Percentiles rank a stretch among this genome's conserved stretches.
Evolutionary conservation across 2,797 vertebrate genomes (phyloP).

Genomic region (Coccyzus lansbergi): DNA sequence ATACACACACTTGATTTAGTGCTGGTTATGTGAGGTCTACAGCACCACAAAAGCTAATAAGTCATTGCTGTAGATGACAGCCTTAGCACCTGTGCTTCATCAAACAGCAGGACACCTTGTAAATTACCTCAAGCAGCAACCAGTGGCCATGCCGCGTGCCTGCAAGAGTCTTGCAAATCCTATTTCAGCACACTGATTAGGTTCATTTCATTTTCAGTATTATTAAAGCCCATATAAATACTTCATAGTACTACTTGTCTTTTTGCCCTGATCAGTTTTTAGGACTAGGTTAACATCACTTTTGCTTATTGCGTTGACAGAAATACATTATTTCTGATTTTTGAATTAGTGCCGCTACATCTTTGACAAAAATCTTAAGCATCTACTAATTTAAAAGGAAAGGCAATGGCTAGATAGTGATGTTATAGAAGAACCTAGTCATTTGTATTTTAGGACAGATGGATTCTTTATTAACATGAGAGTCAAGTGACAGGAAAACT

Average conservation of each 20-base stretch:
- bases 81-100: conserved; percentile 72
- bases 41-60: conserved; percentile 70
- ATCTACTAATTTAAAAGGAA: background rate
- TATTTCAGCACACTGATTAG: conserved; percentile 38
- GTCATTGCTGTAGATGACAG: conserved; percentile 72
- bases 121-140: conserved; percentile 73
- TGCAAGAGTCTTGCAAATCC: conserved; percentile 42
- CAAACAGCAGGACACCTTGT: conserved; percentile 69
- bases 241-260: background rate
- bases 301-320: background rate
- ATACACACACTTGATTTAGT: conserved; percentile 74
- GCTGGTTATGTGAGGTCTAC: conserved; percentile 67
- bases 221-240: conserved; percentile 44
- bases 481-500: background rate
- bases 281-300: background rate
- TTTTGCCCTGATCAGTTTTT: conserved; percentile 31
- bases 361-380: background rate
- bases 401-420: background rate
- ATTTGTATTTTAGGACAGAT: background rate
- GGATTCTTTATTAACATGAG: background rate
- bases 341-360: background rate
- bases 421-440: background rate
- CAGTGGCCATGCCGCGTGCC: conserved; percentile 24
- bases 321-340: background rate
- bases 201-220: conserved; percentile 53